These are phyloP conservation scores for Odontamblyopus rebecca DNA, from an alignment of 2,797 vertebrate genomes.

Conservation along the genomic window DNA sequence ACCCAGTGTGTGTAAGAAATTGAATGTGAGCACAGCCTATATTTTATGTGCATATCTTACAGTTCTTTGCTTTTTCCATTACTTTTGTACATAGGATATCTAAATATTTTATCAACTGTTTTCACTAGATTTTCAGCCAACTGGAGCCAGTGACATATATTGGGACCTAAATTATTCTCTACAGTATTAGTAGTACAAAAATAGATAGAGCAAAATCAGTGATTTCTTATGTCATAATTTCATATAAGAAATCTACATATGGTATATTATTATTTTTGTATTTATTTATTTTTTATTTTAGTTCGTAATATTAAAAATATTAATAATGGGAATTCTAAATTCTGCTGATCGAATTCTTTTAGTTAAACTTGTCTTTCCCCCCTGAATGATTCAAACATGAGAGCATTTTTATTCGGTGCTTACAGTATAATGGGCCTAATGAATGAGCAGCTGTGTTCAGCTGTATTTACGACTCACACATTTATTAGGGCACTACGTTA, in stretches of 20 bases:
- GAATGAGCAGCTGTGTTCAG: constrained; percentile 5
- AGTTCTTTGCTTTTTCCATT: not conserved
- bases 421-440: constrained; percentile 3
- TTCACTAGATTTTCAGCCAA: too few relatives aligned
- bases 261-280: too few relatives aligned
- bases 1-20: not conserved
- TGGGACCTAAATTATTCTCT: too few relatives aligned
- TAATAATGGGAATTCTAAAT: not conserved
- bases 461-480: not conserved
- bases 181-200: too few relatives aligned
- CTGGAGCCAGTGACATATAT: too few relatives aligned
- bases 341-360: not conserved
- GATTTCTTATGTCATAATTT: too few relatives aligned
- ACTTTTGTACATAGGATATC: not conserved
- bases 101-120: too few relatives aligned
- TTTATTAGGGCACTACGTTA: constrained; percentile 2
- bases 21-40: too few relatives aligned
- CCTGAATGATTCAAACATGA: constrained; percentile 3
- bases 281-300: not conserved
- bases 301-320: not conserved
- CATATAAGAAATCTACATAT: too few relatives aligned
- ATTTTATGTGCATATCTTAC: not conserved
- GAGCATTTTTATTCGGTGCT: not conserved
- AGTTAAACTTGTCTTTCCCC: not conserved
- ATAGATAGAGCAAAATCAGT: too few relatives aligned